A percentile compares a stretch with the other conserved stretches of the same genome.
These are phyloP conservation scores for Diorhabda carinulata DNA, from an alignment of 1,140 invertebrate genomes.

Conservation along the genomic window DNA sequence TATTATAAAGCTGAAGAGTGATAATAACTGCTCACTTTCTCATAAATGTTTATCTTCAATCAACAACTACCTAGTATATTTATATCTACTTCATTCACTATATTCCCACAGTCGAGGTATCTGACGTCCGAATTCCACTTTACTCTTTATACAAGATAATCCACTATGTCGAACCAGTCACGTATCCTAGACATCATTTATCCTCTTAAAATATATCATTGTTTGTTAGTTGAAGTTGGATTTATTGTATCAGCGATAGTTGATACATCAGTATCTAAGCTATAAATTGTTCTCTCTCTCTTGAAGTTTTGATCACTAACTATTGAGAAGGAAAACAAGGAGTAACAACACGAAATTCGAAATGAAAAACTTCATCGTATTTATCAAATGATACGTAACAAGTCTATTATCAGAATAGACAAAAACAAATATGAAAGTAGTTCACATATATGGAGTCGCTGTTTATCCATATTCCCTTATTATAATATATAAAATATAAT, in stretches of 20 bases:
- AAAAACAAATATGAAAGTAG: constrained; percentile 6
- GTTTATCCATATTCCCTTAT: constrained; percentile 7
- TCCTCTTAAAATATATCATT: background rate
- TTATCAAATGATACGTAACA: constrained; percentile 11
- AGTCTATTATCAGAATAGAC: constrained; percentile 9
- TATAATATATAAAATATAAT: too few species aligned
- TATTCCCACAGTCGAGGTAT: too few species aligned
- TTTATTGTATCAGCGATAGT: background rate
- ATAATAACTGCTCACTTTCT: too few species aligned
- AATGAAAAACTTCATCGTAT: constrained; percentile 7
- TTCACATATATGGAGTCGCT: constrained; percentile 4
- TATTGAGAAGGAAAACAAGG: background rate
- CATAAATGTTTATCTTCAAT: too few species aligned
- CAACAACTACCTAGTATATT: too few species aligned
- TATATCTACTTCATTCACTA: too few species aligned
- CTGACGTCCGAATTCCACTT: too few species aligned
- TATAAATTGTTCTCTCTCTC: background rate
- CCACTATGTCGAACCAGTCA: too few species aligned
- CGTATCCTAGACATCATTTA: background rate
- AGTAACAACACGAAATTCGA: background rate
- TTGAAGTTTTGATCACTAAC: constrained; percentile 1
- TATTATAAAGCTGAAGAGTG: too few species aligned
- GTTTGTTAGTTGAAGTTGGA: background rate
- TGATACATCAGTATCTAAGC: background rate
- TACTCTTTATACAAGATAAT: too few species aligned